Conservation (phyloP, 2,797 vertebrate genomes). For the Melanotaenia trifasciata region DNA sequence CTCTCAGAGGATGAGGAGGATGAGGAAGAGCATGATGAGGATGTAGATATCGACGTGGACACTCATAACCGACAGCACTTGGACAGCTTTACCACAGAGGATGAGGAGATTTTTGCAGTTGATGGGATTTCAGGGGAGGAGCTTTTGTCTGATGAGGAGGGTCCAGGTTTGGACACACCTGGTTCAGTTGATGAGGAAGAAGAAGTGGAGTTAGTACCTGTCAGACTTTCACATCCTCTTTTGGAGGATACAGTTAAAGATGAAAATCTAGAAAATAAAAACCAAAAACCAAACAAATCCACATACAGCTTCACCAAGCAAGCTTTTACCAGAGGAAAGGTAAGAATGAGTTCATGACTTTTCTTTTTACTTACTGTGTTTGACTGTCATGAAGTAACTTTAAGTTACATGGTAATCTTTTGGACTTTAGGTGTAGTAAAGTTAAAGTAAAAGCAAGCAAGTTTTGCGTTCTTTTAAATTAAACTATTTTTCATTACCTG, state of each 20-base stretch:
- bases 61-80: slow-evolving; percentile 60
- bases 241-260: slow-evolving; percentile 38
- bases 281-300: slow-evolving; percentile 46
- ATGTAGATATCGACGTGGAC: slow-evolving; percentile 72
- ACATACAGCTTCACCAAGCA: slow-evolving; percentile 89
- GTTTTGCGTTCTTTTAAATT: background rate
- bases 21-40: slow-evolving; percentile 71
- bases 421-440: background rate
- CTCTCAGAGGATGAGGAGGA: slow-evolving; percentile 79
- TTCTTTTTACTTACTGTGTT: background rate
- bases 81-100: slow-evolving; percentile 78
- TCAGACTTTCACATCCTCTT: slow-evolving; percentile 21
- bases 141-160: slow-evolving; percentile 86
- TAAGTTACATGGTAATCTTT: background rate
- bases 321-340: slow-evolving; percentile 93
- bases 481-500: slow-evolving; percentile 38
- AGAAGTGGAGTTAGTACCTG: slow-evolving; percentile 39
- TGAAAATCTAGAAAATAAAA: slow-evolving; percentile 39
- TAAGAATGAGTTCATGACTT: slow-evolving; percentile 48
- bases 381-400: background rate
- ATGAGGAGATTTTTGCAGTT: slow-evolving; percentile 81
- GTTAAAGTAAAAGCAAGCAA: background rate
- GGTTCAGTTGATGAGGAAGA: slow-evolving; percentile 75
- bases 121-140: slow-evolving; percentile 86
- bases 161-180: slow-evolving; percentile 72